A percentile compares a stretch with the other conserved stretches of the same genome.
These are phyloP conservation scores for Callocephalon fimbriatum DNA, from an alignment of 2,113 vertebrate species.

Conservation along the genomic window DNA sequence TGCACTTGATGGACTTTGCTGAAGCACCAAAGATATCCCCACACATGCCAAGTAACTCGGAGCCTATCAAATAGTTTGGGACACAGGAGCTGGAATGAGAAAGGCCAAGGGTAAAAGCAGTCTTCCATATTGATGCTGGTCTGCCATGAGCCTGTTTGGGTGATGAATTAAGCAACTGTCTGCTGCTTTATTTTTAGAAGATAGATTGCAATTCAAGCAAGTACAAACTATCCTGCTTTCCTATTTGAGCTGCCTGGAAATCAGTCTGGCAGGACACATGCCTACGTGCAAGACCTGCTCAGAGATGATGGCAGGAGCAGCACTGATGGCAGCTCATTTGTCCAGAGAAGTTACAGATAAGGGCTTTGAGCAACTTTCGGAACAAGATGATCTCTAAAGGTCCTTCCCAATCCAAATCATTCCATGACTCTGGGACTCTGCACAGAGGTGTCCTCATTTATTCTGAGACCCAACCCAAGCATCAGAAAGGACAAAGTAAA, in stretches of 20 bases:
- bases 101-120: neutral
- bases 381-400: neutral
- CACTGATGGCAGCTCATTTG: neutral
- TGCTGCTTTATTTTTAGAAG: slow-evolving; percentile 1
- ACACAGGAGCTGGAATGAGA: neutral
- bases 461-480: neutral
- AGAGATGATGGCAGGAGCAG: neutral
- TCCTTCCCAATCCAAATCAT: neutral
- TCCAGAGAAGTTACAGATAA: neutral
- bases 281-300: neutral
- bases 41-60: fast-evolving
- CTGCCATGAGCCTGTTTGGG: neutral
- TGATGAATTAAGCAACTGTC: neutral
- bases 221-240: neutral
- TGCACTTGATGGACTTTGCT: neutral
- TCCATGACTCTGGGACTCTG: neutral
- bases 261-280: neutral
- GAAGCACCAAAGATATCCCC: neutral
- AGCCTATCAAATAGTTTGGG: fast-evolving
- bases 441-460: neutral
- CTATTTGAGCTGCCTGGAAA: neutral
- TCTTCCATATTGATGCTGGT: neutral
- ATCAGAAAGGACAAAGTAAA: neutral
- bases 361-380: neutral
- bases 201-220: neutral